These are phyloP conservation scores for Polyergus mexicanus DNA, from an alignment of 1,140 invertebrate species.

Conservation along the genomic window DNA sequence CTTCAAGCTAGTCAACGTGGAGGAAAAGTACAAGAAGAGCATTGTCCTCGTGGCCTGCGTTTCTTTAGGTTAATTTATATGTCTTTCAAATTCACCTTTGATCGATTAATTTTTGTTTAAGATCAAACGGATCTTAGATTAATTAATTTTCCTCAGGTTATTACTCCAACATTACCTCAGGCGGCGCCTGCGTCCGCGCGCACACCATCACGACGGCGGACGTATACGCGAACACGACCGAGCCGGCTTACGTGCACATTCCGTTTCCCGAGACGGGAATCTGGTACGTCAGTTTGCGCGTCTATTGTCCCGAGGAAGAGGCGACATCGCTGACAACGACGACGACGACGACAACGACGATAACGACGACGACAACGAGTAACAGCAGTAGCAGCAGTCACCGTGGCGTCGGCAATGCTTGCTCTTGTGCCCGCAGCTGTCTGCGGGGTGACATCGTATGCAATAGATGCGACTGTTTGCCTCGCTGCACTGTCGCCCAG, in stretches of 20 bases:
- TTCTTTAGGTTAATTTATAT: constrained; percentile 78
- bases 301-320: constrained; percentile 88
- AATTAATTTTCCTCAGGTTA: constrained; percentile 71
- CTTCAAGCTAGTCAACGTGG: constrained; percentile 87
- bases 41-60: constrained; percentile 81
- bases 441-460: constrained; percentile 78
- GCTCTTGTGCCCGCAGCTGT: constrained; percentile 78
- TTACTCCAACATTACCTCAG: constrained; percentile 76
- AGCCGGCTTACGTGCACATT: constrained; percentile 89
- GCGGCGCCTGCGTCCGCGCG: constrained; percentile 72
- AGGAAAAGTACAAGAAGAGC: constrained; percentile 86
- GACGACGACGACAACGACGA: too few species aligned
- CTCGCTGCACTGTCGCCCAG: constrained; percentile 76
- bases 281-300: constrained; percentile 91
- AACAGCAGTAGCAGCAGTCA: not conserved
- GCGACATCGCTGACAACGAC: constrained; percentile 67
- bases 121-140: not conserved
- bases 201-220: constrained; percentile 71
- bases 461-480: constrained; percentile 82
- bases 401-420: constrained; percentile 38
- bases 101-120: not conserved
- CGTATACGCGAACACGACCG: constrained; percentile 81
- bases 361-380: too few species aligned
- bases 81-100: not conserved
- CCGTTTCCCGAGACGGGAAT: constrained; percentile 92